phyloP scores from a whole-genome alignment of 2,888 invertebrate genomes.

The Drosophila kuntzei region DNA sequence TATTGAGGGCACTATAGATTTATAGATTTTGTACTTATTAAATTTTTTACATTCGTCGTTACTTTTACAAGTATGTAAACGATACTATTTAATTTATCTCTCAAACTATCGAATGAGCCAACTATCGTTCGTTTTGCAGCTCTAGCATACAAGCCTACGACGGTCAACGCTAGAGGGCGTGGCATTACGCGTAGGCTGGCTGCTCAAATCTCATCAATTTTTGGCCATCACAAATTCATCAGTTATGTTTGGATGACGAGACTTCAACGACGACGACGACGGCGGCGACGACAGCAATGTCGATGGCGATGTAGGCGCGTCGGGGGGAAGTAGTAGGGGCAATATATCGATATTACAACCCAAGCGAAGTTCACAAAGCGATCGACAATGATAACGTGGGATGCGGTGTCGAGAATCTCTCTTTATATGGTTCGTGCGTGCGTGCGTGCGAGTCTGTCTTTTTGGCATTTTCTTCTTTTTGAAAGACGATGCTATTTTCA shows the following conservation, averaged over 20 bases:
- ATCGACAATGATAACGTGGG: constrained; percentile 58
- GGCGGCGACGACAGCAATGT: constrained; percentile 39
- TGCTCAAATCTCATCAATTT: constrained; percentile 55
- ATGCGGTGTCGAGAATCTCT: constrained; percentile 54
- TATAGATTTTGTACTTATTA: no score
- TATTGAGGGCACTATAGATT: neutral
- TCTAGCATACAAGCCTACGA: constrained; percentile 46
- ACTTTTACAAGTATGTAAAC: neutral
- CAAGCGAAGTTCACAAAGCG: constrained; percentile 56
- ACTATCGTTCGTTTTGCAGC: neutral
- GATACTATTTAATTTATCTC: neutral
- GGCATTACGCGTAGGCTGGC: constrained; percentile 58
- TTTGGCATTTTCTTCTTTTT: constrained; percentile 33
- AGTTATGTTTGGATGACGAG: constrained; percentile 51
- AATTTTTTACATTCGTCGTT: no score
- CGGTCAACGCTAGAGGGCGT: constrained; percentile 27
- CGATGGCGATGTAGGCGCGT: constrained; percentile 34
- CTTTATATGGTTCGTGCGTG: constrained; percentile 41
- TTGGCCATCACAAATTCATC: constrained; percentile 56
- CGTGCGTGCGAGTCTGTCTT: constrained; percentile 27
- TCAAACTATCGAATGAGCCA: neutral
- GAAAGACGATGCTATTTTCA: constrained; percentile 12
- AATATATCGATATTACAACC: constrained; percentile 37
- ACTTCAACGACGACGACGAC: constrained; percentile 49
- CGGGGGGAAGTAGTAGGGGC: constrained; percentile 36